Base-by-base conservation (phyloP, 1,140 invertebrate species). In the Drosophila ironensis region DNA sequence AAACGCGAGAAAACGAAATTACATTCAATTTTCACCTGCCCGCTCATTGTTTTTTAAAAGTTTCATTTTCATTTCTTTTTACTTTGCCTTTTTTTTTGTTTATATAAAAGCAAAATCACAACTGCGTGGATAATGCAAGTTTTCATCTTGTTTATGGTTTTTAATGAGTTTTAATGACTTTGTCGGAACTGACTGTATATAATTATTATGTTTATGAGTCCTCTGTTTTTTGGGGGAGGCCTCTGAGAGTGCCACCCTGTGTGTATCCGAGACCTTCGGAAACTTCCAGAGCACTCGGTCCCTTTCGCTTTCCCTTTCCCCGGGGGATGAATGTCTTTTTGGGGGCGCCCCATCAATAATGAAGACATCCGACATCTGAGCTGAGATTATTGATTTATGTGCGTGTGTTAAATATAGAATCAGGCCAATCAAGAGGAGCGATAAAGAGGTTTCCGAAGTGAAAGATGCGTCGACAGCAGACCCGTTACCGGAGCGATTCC, bases 11-110 rank as follows among this genome's bases (percentile, higher is more conserved):
- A 14, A 70, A 64, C 38, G 44, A 69, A 84, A 86, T 84, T 84
- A 80, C 51, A 72, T 87, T 72, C 80, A 84, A 86, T 84, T 84
- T 86, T 54, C 80, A 84, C 75, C 80, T 84, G 80, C 40, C 57
- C 57, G 27, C 19, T 61, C 46, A 37, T 54, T 61, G 57, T 60
- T 59, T 56, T 17, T 28, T 11, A 12, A 53, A 54, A 57, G 64
- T 45, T 60, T 19, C 56, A 82, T 59, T 76, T 72, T 56, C 64
- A 63, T 72, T 61, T 67, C 44, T 45, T 5, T 27, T 27, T 27
- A 8, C 25, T 27, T n/a, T 30, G 9, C 28, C 9, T 30, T 12
- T 35, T 37, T 30, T 44, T 54, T 42, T 68, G 46, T 82, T 54
- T 56, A 64, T 76, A 46, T 66, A 38, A 60, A 78, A 57, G 40